Evolutionary conservation across 1,140 invertebrate species (phyloP).

Genomic region (Calephelis nemesis): DNA sequence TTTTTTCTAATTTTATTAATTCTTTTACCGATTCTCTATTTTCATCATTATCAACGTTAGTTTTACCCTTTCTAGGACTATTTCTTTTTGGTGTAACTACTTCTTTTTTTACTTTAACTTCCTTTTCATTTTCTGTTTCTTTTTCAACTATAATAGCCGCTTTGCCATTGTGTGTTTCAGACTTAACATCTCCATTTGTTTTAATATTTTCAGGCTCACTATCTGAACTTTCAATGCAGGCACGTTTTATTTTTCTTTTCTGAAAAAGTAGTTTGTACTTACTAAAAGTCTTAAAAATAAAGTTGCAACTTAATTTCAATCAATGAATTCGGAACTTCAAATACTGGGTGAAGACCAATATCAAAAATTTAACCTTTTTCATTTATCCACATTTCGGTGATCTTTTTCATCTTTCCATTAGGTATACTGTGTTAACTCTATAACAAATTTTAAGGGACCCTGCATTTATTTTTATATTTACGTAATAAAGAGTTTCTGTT

Average conservation of each 20-base stretch:
- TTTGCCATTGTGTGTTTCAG: constrained; percentile 1
- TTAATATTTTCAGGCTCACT: constrained; percentile 42
- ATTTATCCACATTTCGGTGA: too few relatives aligned
- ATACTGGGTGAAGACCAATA: too few relatives aligned
- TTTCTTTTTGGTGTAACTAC: constrained; percentile 38
- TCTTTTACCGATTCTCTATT: constrained; percentile 22
- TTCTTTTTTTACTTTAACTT: constrained; percentile 38
- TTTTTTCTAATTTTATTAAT: constrained; percentile 31
- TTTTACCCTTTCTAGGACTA: constrained; percentile 54
- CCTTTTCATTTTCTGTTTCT: constrained; percentile 11
- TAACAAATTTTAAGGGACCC: too few relatives aligned
- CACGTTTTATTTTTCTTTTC: constrained; percentile 60
- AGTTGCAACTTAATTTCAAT: too few relatives aligned
- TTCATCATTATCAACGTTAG: constrained; percentile 33
- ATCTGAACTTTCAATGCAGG: constrained; percentile 61
- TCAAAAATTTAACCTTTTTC: too few relatives aligned
- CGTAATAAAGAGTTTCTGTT: too few relatives aligned
- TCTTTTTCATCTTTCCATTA: background rate
- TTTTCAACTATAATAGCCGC: background rate
- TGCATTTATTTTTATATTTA: too few relatives aligned
- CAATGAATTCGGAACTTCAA: too few relatives aligned
- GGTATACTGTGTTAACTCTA: background rate
- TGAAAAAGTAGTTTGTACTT: constrained; percentile 25
- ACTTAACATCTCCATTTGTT: constrained; percentile 24
- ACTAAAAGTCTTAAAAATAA: too few relatives aligned